Conservation (phyloP, 1,140 invertebrate species). For the Caenorhabditis brenneri region DNA sequence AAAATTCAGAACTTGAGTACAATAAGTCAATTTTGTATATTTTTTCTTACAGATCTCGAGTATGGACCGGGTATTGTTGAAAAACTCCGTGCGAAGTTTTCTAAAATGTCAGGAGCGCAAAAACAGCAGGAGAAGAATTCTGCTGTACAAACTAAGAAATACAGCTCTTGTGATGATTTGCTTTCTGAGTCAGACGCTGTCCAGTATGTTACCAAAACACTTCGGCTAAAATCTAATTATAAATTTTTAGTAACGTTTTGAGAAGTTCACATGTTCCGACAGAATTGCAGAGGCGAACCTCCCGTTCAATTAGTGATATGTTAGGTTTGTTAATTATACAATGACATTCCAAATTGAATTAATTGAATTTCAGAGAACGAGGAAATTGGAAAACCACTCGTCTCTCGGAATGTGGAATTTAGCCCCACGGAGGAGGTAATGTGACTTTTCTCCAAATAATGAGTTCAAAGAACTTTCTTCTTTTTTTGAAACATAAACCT, state of each 20-base stretch:
- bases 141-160: not conserved
- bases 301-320: slow-evolving; percentile 35
- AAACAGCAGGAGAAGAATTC: slow-evolving; percentile 9
- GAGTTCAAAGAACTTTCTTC: not conserved
- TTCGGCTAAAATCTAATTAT: not conserved
- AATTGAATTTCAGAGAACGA: not conserved
- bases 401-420: not conserved
- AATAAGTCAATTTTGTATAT: not conserved
- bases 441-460: not conserved
- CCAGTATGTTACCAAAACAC: not conserved
- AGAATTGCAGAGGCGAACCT: slow-evolving; percentile 23
- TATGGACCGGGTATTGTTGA: slow-evolving; percentile 55
- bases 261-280: not conserved
- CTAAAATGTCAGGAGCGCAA: slow-evolving; percentile 35
- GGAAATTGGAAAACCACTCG: slow-evolving; percentile 17
- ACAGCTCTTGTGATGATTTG: slow-evolving; percentile 30
- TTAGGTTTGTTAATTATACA: not conserved
- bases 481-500: not conserved
- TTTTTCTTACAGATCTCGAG: slow-evolving; percentile 51
- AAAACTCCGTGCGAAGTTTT: slow-evolving; percentile 53
- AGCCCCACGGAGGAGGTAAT: slow-evolving; percentile 1
- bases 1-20: not conserved
- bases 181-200: not conserved
- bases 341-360: not conserved
- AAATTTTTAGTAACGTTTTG: not conserved